phyloP scores from a whole-genome alignment of 2,888 invertebrate genomes.

The Scaptomyza reducta region DNA sequence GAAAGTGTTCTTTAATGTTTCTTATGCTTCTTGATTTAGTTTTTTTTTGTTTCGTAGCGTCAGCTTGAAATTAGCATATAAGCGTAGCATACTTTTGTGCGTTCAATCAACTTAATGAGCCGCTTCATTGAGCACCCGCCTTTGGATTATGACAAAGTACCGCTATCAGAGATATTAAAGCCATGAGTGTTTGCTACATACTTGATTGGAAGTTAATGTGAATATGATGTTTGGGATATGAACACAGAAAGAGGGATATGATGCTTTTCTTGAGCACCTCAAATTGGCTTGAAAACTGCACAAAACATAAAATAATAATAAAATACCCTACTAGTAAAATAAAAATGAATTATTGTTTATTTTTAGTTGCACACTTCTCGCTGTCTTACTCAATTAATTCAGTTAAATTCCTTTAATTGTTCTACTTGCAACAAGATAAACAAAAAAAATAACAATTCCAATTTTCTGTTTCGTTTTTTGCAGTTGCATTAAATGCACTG shows the following conservation, averaged over 20 bases:
- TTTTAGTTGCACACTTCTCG: neutral
- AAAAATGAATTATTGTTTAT: neutral
- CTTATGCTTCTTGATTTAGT: slow-evolving; percentile 49
- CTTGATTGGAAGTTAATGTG: slow-evolving; percentile 14
- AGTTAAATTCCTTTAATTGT: neutral
- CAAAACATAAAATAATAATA: neutral
- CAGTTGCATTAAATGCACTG: slow-evolving; percentile 46
- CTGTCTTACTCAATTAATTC: neutral
- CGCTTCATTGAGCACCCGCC: slow-evolving; percentile 55
- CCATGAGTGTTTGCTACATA: neutral
- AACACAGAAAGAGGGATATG: neutral
- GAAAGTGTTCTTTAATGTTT: slow-evolving; percentile 18
- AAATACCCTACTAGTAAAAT: neutral
- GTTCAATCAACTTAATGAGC: slow-evolving; percentile 77
- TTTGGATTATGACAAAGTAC: slow-evolving; percentile 59
- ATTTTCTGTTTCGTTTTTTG: neutral
- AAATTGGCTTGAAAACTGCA: neutral
- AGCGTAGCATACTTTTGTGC: slow-evolving; percentile 54
- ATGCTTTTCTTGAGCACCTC: neutral
- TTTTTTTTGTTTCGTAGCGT: slow-evolving; percentile 28
- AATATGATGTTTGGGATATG: slow-evolving; percentile 6
- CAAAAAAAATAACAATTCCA: slow-evolving; percentile 3
- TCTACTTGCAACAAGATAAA: neutral
- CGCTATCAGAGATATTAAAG: slow-evolving; percentile 10
- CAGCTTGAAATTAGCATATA: slow-evolving; percentile 71